A percentile compares a stretch with the other conserved stretches of the same genome.
Conservation (phyloP, 2,113 vertebrate genomes). For the Hipposideros armiger region DNA sequence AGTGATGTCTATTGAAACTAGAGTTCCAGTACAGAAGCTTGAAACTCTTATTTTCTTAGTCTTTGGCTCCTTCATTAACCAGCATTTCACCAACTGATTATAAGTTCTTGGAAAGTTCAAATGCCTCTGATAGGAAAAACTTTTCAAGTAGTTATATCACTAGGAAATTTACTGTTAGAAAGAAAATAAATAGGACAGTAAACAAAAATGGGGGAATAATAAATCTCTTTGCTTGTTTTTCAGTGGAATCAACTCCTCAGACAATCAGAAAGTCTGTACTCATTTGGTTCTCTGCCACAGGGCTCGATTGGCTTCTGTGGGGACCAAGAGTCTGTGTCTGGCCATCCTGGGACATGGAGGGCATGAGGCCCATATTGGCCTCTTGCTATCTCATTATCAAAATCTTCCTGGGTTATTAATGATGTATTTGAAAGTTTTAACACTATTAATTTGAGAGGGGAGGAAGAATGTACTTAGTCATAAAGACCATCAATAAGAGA, state of each 20-base stretch:
- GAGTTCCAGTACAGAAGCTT: not conserved
- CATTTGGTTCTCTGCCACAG: not conserved
- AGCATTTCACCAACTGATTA: not conserved
- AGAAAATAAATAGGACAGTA: not conserved
- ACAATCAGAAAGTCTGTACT: slow-evolving; percentile 20
- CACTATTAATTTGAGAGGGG: not conserved
- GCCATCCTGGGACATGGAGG: not conserved
- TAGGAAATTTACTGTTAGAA: no score
- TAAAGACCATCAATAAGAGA: not conserved
- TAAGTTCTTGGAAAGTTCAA: slow-evolving; percentile 14
- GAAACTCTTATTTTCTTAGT: not conserved
- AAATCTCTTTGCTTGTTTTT: slow-evolving; percentile 47
- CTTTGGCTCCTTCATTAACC: slow-evolving; percentile 15
- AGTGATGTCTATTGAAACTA: not conserved
- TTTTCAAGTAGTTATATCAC: not conserved
- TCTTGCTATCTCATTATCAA: not conserved
- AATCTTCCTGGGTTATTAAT: not conserved
- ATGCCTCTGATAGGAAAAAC: not conserved
- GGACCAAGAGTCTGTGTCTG: not conserved
- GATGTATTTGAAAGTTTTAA: not conserved
- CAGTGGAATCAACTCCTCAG: not conserved
- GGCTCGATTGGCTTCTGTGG: not conserved
- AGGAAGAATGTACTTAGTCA: not conserved
- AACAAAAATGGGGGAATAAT: not conserved
- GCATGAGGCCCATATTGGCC: not conserved